Percentiles rank a stretch among this genome's conserved stretches.
These are phyloP conservation scores for Xenopus petersii DNA, from an alignment of 2,797 vertebrate genomes.

Conservation along the genomic window DNA sequence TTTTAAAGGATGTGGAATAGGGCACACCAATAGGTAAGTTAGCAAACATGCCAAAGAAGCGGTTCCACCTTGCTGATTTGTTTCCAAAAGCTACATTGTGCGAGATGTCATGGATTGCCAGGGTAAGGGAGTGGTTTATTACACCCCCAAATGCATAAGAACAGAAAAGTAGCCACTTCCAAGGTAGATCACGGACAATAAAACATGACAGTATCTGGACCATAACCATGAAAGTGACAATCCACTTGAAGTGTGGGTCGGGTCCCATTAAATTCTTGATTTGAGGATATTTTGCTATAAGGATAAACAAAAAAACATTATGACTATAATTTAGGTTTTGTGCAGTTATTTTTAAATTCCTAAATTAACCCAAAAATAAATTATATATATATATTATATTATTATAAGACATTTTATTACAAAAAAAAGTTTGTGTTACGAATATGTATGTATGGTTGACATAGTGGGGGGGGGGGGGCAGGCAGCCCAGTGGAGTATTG, in stretches of 20 bases:
- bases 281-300: conserved; percentile 89
- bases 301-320: too few relatives aligned
- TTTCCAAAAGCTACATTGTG: conserved; percentile 95
- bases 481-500: too few relatives aligned
- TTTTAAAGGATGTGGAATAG: conserved; percentile 94
- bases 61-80: conserved; percentile 78
- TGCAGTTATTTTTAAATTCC: too few relatives aligned
- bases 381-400: too few relatives aligned
- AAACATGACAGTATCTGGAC: conserved; percentile 85
- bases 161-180: conserved; percentile 97
- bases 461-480: too few relatives aligned
- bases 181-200: conserved; percentile 77
- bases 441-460: too few relatives aligned
- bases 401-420: too few relatives aligned
- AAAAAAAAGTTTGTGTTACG: too few relatives aligned
- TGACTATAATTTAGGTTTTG: too few relatives aligned
- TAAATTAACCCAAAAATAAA: too few relatives aligned
- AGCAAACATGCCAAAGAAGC: conserved; percentile 93
- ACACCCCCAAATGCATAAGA: conserved; percentile 91
- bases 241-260: conserved; percentile 92
- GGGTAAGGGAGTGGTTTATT: conserved; percentile 90
- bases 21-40: conserved; percentile 90
- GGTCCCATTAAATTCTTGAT: conserved; percentile 94
- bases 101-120: conserved; percentile 97
- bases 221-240: conserved; percentile 86